Percentiles rank a stretch among this genome's conserved stretches.
These are phyloP conservation scores for Dione vanillae DNA, from an alignment of 2,888 invertebrate genomes.

Conservation along the genomic window DNA sequence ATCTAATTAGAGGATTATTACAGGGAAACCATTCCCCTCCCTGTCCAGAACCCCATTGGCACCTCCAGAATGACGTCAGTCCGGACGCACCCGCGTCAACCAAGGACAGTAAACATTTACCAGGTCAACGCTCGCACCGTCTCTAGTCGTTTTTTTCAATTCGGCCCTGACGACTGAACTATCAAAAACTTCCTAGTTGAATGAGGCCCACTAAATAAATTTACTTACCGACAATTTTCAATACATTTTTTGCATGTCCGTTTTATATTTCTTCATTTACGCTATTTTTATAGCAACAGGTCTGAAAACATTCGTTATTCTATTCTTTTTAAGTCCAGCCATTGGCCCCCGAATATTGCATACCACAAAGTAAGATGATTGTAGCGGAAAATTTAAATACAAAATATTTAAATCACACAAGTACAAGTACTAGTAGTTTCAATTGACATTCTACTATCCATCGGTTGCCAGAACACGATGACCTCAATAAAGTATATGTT, in stretches of 20 bases:
- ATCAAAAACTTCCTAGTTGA: slow-evolving; percentile 60
- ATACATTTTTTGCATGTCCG: slow-evolving; percentile 35
- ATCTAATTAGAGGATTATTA: neutral
- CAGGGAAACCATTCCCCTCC: neutral
- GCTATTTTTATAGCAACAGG: slow-evolving; percentile 30
- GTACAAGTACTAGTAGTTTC: too few relatives aligned
- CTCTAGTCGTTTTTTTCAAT: slow-evolving; percentile 69
- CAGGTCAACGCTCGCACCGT: slow-evolving; percentile 79
- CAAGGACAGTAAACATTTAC: slow-evolving; percentile 82
- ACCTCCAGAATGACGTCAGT: slow-evolving; percentile 79
- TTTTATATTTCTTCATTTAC: slow-evolving; percentile 25
- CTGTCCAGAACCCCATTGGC: slow-evolving; percentile 70
- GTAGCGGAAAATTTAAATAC: neutral
- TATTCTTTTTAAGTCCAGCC: slow-evolving; percentile 14
- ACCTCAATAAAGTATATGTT: too few relatives aligned
- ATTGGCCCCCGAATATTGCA: slow-evolving; percentile 8
- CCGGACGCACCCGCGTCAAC: slow-evolving; percentile 62
- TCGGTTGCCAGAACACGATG: too few relatives aligned
- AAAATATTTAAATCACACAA: neutral
- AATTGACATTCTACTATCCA: too few relatives aligned
- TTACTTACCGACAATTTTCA: slow-evolving; percentile 38
- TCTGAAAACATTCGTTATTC: slow-evolving; percentile 8
- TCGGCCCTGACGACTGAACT: slow-evolving; percentile 70
- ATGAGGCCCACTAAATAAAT: slow-evolving; percentile 58
- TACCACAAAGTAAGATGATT: neutral